Conservation (phyloP, 2,888 invertebrate genomes). For the Pocota personata region DNA sequence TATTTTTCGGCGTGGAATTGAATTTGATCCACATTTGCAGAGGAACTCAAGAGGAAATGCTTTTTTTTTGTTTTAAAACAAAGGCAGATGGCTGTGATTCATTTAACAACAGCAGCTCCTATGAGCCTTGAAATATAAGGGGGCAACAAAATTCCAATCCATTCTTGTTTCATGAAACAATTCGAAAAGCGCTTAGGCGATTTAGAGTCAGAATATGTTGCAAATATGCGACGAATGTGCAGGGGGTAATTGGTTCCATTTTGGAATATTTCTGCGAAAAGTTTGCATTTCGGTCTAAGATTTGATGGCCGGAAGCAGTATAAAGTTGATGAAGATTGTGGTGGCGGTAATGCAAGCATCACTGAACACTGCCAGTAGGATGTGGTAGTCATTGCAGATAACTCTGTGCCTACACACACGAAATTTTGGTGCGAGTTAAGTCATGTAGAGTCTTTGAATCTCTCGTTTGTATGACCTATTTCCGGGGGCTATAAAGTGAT, state of each 20-base stretch:
- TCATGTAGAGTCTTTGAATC: neutral
- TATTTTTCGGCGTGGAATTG: constrained; percentile 3
- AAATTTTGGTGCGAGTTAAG: neutral
- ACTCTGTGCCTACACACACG: neutral
- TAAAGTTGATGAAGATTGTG: constrained; percentile 34
- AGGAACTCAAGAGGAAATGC: neutral
- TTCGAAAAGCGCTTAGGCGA: constrained; percentile 25
- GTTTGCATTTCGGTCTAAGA: neutral
- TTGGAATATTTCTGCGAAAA: constrained; percentile 24
- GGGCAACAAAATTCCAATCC: constrained; percentile 22
- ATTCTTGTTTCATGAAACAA: constrained; percentile 5
- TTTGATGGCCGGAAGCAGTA: constrained; percentile 40
- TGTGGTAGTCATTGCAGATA: constrained; percentile 46
- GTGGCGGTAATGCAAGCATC: constrained; percentile 43
- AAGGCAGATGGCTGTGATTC: constrained; percentile 51
- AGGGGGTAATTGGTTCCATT: constrained; percentile 20
- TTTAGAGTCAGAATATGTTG: constrained; percentile 23
- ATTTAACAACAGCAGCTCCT: neutral
- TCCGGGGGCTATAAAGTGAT: neutral
- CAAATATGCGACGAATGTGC: constrained; percentile 24
- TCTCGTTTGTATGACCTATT: neutral
- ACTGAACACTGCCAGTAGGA: constrained; percentile 33
- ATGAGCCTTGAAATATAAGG: neutral
- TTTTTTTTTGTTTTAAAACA: neutral
- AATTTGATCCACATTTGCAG: constrained; percentile 19